phyloP scores from a whole-genome alignment of 1,140 invertebrate genomes.

The Hormaphis cornu region DNA sequence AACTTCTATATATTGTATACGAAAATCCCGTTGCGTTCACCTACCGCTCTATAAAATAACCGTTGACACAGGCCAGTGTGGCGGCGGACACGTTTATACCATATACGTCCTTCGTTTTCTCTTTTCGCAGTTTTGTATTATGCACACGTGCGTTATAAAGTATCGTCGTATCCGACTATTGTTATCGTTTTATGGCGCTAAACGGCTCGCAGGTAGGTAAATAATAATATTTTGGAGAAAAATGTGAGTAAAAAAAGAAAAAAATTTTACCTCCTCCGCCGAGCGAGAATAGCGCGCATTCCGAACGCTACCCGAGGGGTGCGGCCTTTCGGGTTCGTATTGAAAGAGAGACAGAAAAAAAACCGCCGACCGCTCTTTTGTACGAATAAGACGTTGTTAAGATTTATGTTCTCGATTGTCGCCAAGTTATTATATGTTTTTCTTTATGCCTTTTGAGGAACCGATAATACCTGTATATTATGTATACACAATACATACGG shows the following conservation, averaged over 20 bases:
- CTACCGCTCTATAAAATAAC: too few species aligned
- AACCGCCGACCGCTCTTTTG: conserved; percentile 16
- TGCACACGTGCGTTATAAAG: too few species aligned
- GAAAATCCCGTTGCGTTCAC: too few species aligned
- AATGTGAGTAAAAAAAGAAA: conserved; percentile 18
- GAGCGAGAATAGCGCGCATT: conserved; percentile 29
- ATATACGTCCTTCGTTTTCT: not conserved
- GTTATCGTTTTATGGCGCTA: conserved; percentile 18
- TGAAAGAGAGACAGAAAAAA: not conserved
- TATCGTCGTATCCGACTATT: not conserved
- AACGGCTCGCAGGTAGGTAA: not conserved
- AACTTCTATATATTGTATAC: too few species aligned
- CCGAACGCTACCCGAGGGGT: not conserved
- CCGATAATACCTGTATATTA: too few species aligned
- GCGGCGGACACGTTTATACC: too few species aligned
- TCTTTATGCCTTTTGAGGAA: not conserved
- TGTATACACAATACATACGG: not conserved
- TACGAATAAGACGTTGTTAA: conserved; percentile 25
- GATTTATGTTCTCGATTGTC: conserved; percentile 29
- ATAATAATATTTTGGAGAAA: too few species aligned
- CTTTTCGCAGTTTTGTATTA: too few species aligned
- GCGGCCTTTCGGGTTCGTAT: not conserved
- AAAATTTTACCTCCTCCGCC: conserved; percentile 25
- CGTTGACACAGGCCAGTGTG: too few species aligned
- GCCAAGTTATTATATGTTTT: conserved; percentile 28